Conservation (phyloP, 2,888 invertebrate genomes). For the Drosophila anomelani region DNA sequence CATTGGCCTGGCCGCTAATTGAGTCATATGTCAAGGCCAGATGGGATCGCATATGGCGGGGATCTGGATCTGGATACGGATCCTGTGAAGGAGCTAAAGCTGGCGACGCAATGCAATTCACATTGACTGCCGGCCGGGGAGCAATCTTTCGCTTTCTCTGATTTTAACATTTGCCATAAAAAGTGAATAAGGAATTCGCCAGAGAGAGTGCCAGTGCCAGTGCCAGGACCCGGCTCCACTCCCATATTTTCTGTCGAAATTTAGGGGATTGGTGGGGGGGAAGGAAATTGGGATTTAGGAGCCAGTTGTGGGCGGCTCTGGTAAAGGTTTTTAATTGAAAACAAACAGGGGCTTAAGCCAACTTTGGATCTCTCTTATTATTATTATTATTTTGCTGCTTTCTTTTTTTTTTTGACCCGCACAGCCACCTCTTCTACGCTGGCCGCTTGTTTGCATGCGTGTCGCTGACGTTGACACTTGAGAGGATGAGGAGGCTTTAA, state of each 20-base stretch:
- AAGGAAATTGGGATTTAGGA: neutral
- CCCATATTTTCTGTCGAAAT: neutral
- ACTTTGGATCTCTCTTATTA: conserved; percentile 25
- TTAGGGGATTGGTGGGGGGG: neutral
- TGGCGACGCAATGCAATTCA: conserved; percentile 36
- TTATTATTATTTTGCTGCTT: neutral
- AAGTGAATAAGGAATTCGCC: conserved; percentile 12
- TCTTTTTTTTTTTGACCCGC: conserved; percentile 9
- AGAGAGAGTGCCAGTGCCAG: too few species aligned
- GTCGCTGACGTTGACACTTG: conserved; percentile 62
- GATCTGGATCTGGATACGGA: neutral
- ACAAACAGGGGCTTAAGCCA: conserved; percentile 69
- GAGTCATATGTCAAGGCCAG: conserved; percentile 50
- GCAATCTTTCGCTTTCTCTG: conserved; percentile 33
- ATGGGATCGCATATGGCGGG: conserved; percentile 1
- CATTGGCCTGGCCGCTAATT: conserved; percentile 50
- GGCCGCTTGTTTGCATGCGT: conserved; percentile 71
- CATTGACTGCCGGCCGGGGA: conserved; percentile 55
- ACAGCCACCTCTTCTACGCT: conserved; percentile 4
- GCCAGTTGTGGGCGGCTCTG: neutral
- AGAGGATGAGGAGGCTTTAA: neutral
- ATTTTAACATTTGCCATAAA: conserved; percentile 37
- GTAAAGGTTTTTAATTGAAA: conserved; percentile 73
- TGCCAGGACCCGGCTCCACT: neutral
- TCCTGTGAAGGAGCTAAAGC: neutral